A percentile compares a stretch with the other conserved stretches of the same genome.
Conservation (phyloP, 2,113 vertebrate genomes). For the Rallus limicola region DNA sequence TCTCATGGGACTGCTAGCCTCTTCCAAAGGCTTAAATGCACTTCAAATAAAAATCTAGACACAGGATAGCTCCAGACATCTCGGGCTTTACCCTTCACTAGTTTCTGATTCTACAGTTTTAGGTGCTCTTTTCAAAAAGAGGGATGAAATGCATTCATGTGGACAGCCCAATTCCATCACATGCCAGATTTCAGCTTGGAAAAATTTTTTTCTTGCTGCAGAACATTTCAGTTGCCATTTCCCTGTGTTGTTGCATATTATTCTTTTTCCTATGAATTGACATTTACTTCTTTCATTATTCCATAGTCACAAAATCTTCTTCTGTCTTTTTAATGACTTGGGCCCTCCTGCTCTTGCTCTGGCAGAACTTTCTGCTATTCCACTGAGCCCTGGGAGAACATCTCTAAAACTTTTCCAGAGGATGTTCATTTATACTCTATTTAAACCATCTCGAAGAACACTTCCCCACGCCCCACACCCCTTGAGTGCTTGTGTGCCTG, state of each 20-base stretch:
- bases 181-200: slow-evolving; percentile 42
- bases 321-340: not conserved
- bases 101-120: slow-evolving; percentile 27
- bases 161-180: slow-evolving; percentile 11
- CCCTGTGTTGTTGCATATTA: not conserved
- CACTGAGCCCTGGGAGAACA: not conserved
- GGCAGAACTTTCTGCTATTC: not conserved
- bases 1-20: not conserved
- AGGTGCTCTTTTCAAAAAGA: slow-evolving; percentile 4
- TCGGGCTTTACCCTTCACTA: slow-evolving; percentile 28
- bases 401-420: not conserved
- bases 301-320: not conserved
- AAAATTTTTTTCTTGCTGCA: not conserved
- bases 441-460: not conserved
- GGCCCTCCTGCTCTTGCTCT: not conserved
- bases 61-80: slow-evolving; percentile 7
- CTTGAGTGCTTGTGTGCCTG: not conserved
- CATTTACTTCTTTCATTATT: not conserved
- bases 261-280: slow-evolving; percentile 17
- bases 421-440: not conserved
- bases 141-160: slow-evolving; percentile 39
- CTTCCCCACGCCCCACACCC: not conserved
- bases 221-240: slow-evolving; percentile 5
- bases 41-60: slow-evolving; percentile 23
- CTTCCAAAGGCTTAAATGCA: not conserved